Percentiles rank a stretch among this genome's conserved stretches.
Evolutionary conservation across 1,140 invertebrate genomes (phyloP).

Genomic region (Nylanderia fulva): DNA sequence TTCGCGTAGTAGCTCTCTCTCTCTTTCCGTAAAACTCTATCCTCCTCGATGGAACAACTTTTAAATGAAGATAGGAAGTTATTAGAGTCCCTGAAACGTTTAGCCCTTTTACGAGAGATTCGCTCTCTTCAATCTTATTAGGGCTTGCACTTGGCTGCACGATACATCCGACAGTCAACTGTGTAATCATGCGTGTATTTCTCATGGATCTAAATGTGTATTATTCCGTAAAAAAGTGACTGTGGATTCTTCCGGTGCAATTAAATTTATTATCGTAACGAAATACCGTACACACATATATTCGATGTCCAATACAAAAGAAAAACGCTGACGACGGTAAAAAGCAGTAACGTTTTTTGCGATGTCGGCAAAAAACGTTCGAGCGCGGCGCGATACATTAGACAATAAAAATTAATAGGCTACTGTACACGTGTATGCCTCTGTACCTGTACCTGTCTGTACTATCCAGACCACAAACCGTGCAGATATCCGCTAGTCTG

Average conservation of each 20-base stretch:
- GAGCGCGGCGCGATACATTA: constrained; percentile 21
- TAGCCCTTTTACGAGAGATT: neutral
- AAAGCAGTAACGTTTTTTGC: neutral
- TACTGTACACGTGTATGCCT: constrained; percentile 7
- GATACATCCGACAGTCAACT: neutral
- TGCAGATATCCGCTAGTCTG: constrained; percentile 73
- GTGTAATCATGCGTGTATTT: neutral
- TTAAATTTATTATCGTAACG: neutral
- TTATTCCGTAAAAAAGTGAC: neutral
- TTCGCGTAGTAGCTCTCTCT: neutral
- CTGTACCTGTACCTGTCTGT: constrained; percentile 24
- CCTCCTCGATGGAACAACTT: neutral
- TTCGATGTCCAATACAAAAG: neutral
- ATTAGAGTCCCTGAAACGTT: constrained; percentile 26
- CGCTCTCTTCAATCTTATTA: neutral
- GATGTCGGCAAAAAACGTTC: neutral
- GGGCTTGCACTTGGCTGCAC: neutral
- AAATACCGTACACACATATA: constrained; percentile 2
- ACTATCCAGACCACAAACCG: constrained; percentile 53
- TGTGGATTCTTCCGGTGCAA: neutral
- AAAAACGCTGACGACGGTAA: neutral
- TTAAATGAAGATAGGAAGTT: constrained; percentile 33
- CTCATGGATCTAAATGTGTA: neutral
- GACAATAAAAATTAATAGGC: constrained; percentile 66
- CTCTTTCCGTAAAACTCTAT: neutral